A percentile compares a stretch with the other conserved stretches of the same genome.
phyloP scores from a whole-genome alignment of 2,113 vertebrate species.

The Platycercus adscitus region DNA sequence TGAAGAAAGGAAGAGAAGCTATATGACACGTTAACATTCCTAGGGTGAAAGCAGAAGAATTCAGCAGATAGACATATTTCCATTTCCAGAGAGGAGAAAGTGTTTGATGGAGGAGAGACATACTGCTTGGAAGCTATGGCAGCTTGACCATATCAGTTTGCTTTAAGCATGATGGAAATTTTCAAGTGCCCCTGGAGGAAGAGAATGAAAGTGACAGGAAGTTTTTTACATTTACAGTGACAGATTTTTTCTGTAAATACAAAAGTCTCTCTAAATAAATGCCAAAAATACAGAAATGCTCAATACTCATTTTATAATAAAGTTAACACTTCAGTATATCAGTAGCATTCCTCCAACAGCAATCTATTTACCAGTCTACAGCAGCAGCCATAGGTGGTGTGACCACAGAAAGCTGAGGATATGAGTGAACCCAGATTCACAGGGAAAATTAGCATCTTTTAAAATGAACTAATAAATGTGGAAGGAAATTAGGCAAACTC shows the following conservation, averaged over 20 bases:
- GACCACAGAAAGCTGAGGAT: neutral
- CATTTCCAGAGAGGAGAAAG: neutral
- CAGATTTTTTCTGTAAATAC: neutral
- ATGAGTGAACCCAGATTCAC: neutral
- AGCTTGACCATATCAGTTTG: neutral
- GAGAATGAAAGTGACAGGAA: neutral
- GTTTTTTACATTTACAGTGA: neutral
- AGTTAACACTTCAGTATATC: neutral
- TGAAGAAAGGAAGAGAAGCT: neutral
- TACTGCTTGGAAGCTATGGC: fast-evolving
- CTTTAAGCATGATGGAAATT: neutral
- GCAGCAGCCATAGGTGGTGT: neutral
- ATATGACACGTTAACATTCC: neutral
- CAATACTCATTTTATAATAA: neutral
- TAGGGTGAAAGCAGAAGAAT: neutral
- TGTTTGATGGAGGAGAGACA: neutral
- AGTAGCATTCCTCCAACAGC: neutral
- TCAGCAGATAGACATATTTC: neutral
- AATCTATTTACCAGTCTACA: neutral
- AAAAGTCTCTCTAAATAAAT: neutral
- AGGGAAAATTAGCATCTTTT: neutral
- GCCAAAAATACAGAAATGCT: neutral
- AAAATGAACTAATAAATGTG: neutral
- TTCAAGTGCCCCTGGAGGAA: neutral
- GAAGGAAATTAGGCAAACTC: neutral